These are phyloP conservation scores for Digitonthophagus gazella DNA, from an alignment of 2,888 invertebrate species.

Conservation along the genomic window DNA sequence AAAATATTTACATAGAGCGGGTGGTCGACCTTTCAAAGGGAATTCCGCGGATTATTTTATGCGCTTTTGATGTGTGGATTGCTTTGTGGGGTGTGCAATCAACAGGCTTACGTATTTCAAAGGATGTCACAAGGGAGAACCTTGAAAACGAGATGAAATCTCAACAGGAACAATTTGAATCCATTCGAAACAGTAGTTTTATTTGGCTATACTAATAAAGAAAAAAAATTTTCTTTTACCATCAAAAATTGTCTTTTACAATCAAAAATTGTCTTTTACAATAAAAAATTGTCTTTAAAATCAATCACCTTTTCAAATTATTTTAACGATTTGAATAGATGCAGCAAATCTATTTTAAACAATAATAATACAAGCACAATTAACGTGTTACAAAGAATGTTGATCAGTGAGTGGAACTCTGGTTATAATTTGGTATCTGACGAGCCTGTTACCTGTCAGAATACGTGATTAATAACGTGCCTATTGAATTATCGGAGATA, in stretches of 20 bases:
- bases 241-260: too few species aligned
- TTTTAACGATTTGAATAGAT: background rate
- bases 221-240: too few species aligned
- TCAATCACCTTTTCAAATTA: too few species aligned
- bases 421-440: background rate
- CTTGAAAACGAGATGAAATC: too few species aligned
- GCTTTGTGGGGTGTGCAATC: constrained; percentile 24
- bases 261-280: too few species aligned
- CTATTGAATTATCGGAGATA: background rate
- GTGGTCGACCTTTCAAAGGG: constrained; percentile 7
- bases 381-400: background rate
- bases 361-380: background rate
- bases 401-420: background rate
- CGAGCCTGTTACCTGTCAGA: background rate
- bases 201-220: too few species aligned
- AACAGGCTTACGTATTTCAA: constrained; percentile 23
- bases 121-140: too few species aligned
- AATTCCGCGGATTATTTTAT: constrained; percentile 13
- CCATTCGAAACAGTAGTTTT: too few species aligned
- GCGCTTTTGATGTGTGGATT: constrained; percentile 16
- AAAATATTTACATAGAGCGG: constrained; percentile 14
- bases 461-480: background rate
- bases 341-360: background rate
- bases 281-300: too few species aligned
- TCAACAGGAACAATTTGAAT: too few species aligned